Percentiles rank a stretch among this genome's conserved stretches.
Conservation (phyloP, 2,113 vertebrate genomes). For the Potamarius usumacintae region DNA sequence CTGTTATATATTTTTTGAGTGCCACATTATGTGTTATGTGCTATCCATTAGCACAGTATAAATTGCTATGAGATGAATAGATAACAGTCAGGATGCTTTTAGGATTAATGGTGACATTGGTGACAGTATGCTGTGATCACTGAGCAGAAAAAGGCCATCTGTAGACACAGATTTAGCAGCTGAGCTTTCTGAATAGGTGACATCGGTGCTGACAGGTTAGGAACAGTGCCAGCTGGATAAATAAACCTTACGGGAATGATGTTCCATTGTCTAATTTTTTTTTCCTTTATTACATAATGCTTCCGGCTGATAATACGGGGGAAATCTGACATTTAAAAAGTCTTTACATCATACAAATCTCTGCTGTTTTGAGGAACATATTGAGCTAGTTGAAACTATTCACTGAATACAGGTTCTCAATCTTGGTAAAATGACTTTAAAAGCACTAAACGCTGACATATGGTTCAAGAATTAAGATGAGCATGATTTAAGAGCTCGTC, state of each 20-base stretch:
- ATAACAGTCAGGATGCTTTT: background rate
- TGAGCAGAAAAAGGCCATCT: background rate
- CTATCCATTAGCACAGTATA: background rate
- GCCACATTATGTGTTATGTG: background rate
- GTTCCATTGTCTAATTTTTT: background rate
- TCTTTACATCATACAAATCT: background rate
- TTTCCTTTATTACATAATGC: background rate
- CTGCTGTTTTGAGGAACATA: background rate
- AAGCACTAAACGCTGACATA: background rate
- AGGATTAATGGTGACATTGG: background rate
- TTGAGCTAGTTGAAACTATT: background rate
- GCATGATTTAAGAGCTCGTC: background rate
- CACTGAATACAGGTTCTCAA: background rate
- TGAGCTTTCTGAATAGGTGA: background rate
- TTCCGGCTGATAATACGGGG: background rate
- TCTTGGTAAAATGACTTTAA: background rate
- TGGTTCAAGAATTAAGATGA: background rate
- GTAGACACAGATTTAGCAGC: background rate
- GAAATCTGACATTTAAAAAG: background rate
- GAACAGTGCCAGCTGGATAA: background rate
- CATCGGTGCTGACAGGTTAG: background rate
- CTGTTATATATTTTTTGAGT: background rate
- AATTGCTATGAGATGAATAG: background rate
- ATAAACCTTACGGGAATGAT: slow-evolving; percentile 2
- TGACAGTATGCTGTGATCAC: background rate